Evolutionary conservation across 2,797 vertebrate genomes (phyloP).

Genomic region (Astyanax mexicanus): DNA sequence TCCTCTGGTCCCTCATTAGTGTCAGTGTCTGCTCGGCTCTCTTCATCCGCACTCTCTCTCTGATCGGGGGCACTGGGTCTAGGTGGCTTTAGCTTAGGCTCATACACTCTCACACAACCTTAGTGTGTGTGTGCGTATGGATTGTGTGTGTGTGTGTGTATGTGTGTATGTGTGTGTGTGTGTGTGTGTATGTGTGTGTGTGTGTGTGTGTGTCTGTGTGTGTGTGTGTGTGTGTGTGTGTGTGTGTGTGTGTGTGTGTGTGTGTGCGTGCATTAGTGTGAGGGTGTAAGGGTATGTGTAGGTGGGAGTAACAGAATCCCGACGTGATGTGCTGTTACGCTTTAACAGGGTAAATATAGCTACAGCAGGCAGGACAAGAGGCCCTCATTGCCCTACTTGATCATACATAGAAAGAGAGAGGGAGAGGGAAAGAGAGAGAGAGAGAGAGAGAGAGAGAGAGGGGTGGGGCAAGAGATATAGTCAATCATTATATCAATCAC

Average conservation of each 20-base stretch:
- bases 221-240: neutral
- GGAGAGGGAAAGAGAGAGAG: constrained; percentile 43
- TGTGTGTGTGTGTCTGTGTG: constrained; percentile 63
- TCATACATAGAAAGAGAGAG: no score
- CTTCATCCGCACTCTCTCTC: constrained; percentile 12
- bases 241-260: neutral
- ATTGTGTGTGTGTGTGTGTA: no score
- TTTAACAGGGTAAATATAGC: constrained; percentile 78
- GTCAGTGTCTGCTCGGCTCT: constrained; percentile 4
- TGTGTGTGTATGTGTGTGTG: constrained; percentile 68
- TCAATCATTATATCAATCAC: constrained; percentile 70
- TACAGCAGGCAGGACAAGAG: constrained; percentile 55
- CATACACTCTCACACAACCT: no score
- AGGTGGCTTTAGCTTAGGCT: constrained; percentile 56
- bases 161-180: no score
- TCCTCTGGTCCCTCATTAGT: constrained; percentile 20
- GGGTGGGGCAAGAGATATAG: constrained; percentile 17
- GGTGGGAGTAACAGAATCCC: constrained; percentile 79
- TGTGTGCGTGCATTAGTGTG: neutral
- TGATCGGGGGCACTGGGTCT: constrained; percentile 58
- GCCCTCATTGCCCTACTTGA: constrained; percentile 54
- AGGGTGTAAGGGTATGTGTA: constrained; percentile 3
- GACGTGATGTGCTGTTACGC: constrained; percentile 74
- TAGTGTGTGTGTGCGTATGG: neutral
- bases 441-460: constrained; percentile 49